Conservation (phyloP, 2,797 vertebrate genomes). For the Atherinosoma microstoma region DNA sequence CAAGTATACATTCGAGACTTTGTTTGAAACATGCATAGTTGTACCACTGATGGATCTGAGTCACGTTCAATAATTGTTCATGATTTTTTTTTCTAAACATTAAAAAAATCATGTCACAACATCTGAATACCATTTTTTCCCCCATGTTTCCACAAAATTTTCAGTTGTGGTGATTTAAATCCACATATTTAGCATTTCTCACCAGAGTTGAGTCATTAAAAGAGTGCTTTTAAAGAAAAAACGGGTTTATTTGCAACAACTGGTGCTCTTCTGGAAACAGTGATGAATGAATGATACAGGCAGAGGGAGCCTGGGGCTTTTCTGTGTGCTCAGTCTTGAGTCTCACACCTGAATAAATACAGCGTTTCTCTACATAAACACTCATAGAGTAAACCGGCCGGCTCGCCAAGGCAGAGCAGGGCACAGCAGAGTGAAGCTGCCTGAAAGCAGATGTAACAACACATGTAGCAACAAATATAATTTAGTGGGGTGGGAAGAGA, state of each 20-base stretch:
- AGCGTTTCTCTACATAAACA: conserved; percentile 56
- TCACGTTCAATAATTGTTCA: conserved; percentile 10
- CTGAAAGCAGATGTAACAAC: conserved; percentile 61
- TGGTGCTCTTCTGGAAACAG: conserved; percentile 61
- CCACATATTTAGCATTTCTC: conserved; percentile 23
- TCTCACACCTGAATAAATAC: conserved; percentile 74
- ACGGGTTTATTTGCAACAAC: conserved; percentile 33
- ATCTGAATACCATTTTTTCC: neutral
- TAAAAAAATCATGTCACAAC: neutral
- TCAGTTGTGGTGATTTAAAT: neutral
- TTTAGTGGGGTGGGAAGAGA: conserved; percentile 34
- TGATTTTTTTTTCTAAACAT: neutral
- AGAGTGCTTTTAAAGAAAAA: neutral
- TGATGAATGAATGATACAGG: conserved; percentile 79
- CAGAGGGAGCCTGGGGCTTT: conserved; percentile 40
- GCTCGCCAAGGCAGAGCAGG: conserved; percentile 19
- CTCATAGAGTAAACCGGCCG: conserved; percentile 39
- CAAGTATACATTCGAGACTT: conserved; percentile 70
- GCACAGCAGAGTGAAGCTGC: conserved; percentile 27
- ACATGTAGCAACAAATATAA: conserved; percentile 59
- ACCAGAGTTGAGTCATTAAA: conserved; percentile 16
- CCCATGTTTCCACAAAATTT: neutral
- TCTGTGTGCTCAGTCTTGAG: conserved; percentile 30
- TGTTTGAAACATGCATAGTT: conserved; percentile 85
- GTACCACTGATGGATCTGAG: conserved; percentile 81